These are phyloP conservation scores for Notarius lentiginosus DNA, from an alignment of 2,113 vertebrate species.

Conservation along the genomic window DNA sequence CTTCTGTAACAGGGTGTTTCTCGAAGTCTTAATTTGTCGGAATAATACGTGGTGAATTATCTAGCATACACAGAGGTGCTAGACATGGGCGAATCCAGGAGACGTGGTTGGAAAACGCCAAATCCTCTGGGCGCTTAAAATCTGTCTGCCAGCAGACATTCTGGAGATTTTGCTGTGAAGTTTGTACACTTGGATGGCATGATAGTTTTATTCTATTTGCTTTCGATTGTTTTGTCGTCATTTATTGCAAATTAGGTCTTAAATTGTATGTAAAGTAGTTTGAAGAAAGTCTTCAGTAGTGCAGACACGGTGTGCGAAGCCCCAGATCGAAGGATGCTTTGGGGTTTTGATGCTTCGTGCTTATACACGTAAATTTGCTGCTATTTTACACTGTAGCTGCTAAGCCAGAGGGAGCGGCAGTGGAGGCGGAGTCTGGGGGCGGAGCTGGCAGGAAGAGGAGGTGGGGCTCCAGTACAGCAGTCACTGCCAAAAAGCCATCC, in stretches of 20 bases:
- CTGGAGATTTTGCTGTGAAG: not conserved
- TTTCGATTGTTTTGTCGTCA: not conserved
- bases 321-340: not conserved
- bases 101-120: not conserved
- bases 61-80: not conserved
- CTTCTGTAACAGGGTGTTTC: not conserved
- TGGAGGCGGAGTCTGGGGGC: constrained; percentile 71
- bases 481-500: constrained; percentile 87
- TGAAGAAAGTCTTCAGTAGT: not conserved
- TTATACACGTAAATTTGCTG: not conserved
- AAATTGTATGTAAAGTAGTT: not conserved
- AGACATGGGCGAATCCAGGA: not conserved
- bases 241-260: not conserved
- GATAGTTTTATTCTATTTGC: not conserved
- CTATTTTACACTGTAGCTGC: constrained; percentile 28
- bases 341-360: not conserved
- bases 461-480: constrained; percentile 88
- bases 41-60: not conserved
- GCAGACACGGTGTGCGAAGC: not conserved
- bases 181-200: not conserved
- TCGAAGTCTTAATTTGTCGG: not conserved
- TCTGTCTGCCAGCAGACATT: not conserved
- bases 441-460: constrained; percentile 82
- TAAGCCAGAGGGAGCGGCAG: constrained; percentile 63
- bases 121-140: not conserved